Evolutionary conservation across 2,113 vertebrate species (phyloP).

Genomic region (Varanus komodoensis): DNA sequence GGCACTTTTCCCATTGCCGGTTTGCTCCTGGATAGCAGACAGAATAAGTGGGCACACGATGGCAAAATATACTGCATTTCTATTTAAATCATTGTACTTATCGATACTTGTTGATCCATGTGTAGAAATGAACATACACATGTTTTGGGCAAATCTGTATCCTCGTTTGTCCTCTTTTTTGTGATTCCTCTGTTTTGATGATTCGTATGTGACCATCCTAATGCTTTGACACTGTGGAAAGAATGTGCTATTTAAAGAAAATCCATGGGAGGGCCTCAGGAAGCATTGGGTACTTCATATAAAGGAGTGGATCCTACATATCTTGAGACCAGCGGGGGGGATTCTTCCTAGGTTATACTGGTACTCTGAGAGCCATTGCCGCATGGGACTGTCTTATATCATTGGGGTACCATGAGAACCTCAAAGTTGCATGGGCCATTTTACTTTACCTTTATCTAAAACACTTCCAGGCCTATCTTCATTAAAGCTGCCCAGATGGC

Average conservation of each 20-base stretch:
- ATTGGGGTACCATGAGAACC: not conserved
- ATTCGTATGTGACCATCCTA: no score
- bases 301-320: not conserved
- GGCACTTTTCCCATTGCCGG: no score
- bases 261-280: not conserved
- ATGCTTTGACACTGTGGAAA: no score
- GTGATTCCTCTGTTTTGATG: no score
- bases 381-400: not conserved
- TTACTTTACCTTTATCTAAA: not conserved
- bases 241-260: not conserved
- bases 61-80: no score
- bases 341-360: not conserved
- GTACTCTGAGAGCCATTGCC: not conserved
- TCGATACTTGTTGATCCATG: no score
- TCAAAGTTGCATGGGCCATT: not conserved
- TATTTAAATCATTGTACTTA: no score
- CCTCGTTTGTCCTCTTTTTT: no score
- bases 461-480: not conserved
- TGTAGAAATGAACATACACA: no score
- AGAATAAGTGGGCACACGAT: no score
- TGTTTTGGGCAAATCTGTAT: no score
- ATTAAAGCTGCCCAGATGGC: not conserved
- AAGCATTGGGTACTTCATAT: not conserved
- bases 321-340: not conserved
- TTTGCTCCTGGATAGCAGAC: no score